Evolutionary conservation across 2,888 invertebrate species (phyloP).

Genomic region (Clistopyga incitator): DNA sequence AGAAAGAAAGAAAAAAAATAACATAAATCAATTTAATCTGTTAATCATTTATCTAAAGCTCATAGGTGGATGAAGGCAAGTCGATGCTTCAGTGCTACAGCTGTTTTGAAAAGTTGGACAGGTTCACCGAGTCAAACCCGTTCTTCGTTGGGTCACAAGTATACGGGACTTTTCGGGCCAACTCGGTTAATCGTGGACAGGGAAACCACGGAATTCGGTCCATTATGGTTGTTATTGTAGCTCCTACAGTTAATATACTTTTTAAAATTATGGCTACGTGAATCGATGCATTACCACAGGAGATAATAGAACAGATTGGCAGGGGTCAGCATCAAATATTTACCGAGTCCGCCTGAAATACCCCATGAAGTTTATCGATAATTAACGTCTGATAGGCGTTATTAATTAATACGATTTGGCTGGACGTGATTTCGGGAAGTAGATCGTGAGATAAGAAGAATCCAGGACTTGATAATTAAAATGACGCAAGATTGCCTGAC

Average conservation of each 20-base stretch:
- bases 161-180: no score
- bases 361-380: neutral
- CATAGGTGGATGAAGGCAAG: neutral
- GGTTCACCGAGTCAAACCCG: neutral
- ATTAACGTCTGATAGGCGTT: neutral
- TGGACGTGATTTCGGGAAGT: neutral
- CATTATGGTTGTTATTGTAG: no score
- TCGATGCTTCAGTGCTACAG: neutral
- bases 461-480: neutral
- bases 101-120: neutral
- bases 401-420: slow-evolving; percentile 4
- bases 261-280: no score
- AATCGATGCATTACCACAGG: no score
- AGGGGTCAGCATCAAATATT: no score
- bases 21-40: neutral
- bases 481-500: neutral
- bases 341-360: no score
- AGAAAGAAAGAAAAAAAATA: neutral
- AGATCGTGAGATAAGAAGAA: neutral
- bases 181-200: no score
- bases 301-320: no score
- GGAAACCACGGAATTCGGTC: no score
- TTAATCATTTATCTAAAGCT: slow-evolving; percentile 2
- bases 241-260: no score
- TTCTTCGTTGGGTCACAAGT: neutral